phyloP scores from a whole-genome alignment of 2,113 vertebrate genomes.

The Tonatia bakeri region DNA sequence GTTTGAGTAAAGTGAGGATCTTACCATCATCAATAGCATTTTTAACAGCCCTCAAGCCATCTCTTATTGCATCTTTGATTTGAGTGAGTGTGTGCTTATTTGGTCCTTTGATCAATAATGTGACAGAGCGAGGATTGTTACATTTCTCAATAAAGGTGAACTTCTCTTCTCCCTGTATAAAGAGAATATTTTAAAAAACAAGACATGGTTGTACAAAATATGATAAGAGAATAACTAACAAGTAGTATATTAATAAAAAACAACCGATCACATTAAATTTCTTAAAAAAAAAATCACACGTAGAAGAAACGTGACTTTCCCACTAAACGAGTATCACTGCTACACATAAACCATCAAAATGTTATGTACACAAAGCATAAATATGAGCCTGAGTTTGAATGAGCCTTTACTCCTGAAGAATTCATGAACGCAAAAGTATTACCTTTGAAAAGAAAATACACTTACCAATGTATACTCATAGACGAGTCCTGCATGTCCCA shows the following conservation, averaged over 20 bases:
- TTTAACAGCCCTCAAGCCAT: conserved; percentile 95
- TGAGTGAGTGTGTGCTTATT: conserved; percentile 97
- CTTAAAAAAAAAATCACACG: neutral
- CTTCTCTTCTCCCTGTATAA: conserved; percentile 93
- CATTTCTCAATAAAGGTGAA: conserved; percentile 97
- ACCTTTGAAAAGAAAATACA: neutral
- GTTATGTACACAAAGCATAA: neutral
- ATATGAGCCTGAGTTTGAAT: neutral
- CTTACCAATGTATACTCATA: conserved; percentile 96
- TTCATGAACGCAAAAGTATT: neutral
- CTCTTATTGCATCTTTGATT: conserved; percentile 96
- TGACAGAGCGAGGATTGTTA: conserved; percentile 94
- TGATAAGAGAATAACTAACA: neutral
- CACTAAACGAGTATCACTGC: neutral
- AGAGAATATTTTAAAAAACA: neutral
- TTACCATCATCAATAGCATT: conserved; percentile 98
- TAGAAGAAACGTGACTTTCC: neutral
- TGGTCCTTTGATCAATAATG: conserved; percentile 93
- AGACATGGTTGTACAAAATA: neutral
- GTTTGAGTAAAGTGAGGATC: neutral
- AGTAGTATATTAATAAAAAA: neutral
- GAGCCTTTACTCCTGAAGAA: neutral
- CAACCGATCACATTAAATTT: neutral
- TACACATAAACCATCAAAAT: neutral
- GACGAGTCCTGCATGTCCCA: conserved; percentile 93